Evolutionary conservation across 37 sponge, comb jelly and placozoan species (phyloP).

Genomic region (Oopsacas minuta): DNA sequence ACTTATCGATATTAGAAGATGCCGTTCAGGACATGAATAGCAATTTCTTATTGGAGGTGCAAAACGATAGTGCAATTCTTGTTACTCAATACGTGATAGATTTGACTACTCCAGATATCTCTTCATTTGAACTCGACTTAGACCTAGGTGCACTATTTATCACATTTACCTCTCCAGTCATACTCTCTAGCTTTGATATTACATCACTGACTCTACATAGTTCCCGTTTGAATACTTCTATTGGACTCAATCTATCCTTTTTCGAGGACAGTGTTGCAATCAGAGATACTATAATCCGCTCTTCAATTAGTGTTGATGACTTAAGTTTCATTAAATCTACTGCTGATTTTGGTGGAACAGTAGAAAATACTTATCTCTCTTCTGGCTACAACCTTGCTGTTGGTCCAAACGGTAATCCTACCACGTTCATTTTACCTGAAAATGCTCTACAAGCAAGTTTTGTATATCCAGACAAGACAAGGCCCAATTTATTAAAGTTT

Average conservation of each 20-base stretch:
- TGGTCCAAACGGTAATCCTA: constrained; percentile 26
- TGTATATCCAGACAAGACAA: constrained; percentile 27
- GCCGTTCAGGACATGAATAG: constrained; percentile 58
- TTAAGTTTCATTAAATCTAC: neutral
- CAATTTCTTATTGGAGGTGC: constrained; percentile 38
- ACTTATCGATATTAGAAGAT: constrained; percentile 38
- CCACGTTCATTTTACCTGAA: constrained; percentile 4
- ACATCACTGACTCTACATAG: constrained; percentile 38
- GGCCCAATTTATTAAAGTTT: constrained; percentile 42
- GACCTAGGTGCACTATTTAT: constrained; percentile 43
- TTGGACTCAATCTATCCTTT: neutral
- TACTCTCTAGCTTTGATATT: constrained; percentile 32
- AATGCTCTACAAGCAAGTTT: constrained; percentile 27
- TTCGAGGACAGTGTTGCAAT: neutral
- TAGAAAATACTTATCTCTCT: neutral
- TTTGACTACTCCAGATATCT: constrained; percentile 40
- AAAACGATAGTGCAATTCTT: constrained; percentile 22
- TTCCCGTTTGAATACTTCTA: neutral
- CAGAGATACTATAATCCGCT: neutral
- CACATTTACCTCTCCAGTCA: constrained; percentile 48
- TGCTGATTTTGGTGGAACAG: neutral
- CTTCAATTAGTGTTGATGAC: neutral
- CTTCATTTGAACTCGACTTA: constrained; percentile 51
- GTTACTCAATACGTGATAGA: constrained; percentile 43
- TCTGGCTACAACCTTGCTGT: neutral